Conservation (phyloP, 2,113 vertebrate genomes). For the Dasyprocta punctata region DNA sequence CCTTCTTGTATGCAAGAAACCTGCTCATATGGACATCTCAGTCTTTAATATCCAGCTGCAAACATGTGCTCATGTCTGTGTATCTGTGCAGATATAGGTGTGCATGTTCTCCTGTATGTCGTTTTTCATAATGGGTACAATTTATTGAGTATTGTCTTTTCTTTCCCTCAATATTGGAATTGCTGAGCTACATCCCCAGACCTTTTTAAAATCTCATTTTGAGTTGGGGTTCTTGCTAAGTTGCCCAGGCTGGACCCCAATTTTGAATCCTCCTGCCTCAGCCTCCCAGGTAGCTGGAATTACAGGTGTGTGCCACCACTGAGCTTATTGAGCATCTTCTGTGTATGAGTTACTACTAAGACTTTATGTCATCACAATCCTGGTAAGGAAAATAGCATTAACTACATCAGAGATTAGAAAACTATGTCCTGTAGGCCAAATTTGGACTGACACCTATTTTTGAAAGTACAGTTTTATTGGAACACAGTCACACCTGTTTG, state of each 20-base stretch:
- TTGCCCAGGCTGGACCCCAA: neutral
- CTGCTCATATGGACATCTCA: neutral
- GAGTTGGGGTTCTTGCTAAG: neutral
- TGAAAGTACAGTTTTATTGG: constrained; percentile 53
- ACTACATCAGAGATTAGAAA: neutral
- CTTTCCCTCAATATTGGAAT: neutral
- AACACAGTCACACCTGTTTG: neutral
- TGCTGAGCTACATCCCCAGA: neutral
- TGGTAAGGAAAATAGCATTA: neutral
- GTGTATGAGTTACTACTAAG: neutral
- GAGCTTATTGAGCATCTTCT: neutral
- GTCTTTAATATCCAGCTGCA: neutral
- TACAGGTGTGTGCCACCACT: neutral
- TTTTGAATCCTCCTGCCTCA: neutral
- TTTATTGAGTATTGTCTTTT: neutral
- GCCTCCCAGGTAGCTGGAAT: neutral
- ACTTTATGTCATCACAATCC: neutral
- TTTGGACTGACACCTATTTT: neutral
- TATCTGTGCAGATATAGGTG: neutral
- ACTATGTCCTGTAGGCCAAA: neutral
- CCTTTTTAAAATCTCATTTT: neutral
- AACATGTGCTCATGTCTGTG: neutral
- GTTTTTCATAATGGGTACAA: neutral
- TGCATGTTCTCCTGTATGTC: accelerated
- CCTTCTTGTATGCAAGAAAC: neutral